Evolutionary conservation across 2,113 vertebrate genomes (phyloP).

Genomic region (Colaptes auratus): DNA sequence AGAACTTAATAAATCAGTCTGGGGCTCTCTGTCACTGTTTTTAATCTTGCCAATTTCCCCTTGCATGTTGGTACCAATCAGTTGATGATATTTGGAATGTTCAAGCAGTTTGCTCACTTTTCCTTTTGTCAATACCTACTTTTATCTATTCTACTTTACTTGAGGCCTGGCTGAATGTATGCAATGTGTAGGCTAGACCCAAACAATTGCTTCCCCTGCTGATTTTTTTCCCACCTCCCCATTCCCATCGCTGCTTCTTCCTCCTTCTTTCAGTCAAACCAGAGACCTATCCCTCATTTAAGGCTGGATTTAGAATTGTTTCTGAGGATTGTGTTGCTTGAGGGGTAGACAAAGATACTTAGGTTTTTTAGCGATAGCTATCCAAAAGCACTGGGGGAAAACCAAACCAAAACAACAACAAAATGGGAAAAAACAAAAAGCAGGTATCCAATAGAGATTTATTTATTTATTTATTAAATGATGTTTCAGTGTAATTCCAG

Average conservation of each 20-base stretch:
- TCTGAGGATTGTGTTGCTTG: neutral
- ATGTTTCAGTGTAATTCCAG: neutral
- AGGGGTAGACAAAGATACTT: neutral
- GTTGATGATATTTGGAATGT: neutral
- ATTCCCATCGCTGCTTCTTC: neutral
- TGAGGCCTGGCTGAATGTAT: neutral
- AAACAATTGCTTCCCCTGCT: neutral
- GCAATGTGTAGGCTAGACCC: neutral
- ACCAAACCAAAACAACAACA: too few species aligned
- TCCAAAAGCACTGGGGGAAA: neutral
- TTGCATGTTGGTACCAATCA: neutral
- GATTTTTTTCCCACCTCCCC: neutral
- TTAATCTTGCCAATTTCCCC: slow-evolving; percentile 24
- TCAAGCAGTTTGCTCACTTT: neutral
- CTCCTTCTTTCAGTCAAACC: neutral
- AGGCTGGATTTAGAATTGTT: neutral
- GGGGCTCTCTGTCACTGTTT: neutral
- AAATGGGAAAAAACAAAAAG: neutral
- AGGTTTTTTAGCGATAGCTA: neutral
- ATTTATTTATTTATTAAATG: neutral
- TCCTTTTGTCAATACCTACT: neutral
- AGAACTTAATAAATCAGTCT: neutral
- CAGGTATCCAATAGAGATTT: neutral
- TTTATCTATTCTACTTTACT: neutral
- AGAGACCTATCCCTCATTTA: neutral